phyloP scores from a whole-genome alignment of 2,888 invertebrate genomes.

The Ormia ochracea region DNA sequence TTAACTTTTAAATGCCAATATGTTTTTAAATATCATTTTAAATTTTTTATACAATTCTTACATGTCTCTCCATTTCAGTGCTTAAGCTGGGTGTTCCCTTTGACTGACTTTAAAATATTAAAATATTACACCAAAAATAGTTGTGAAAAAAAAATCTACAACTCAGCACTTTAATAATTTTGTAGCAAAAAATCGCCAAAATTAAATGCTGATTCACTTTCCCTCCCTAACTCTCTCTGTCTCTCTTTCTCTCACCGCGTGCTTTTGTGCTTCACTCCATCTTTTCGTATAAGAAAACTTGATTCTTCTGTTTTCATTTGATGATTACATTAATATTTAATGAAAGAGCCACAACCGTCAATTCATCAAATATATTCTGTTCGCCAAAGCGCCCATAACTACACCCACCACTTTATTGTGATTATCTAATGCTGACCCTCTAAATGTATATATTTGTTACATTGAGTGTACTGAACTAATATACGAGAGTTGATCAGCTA shows the following conservation, averaged over 20 bases:
- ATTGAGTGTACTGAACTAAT: conserved; percentile 31
- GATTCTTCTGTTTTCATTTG: conserved; percentile 69
- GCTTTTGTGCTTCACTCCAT: background rate
- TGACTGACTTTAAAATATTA: no score
- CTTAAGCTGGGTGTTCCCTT: no score
- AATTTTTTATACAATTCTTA: no score
- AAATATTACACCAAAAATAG: no score
- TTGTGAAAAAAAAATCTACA: no score
- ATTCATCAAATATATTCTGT: conserved; percentile 35
- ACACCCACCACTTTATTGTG: conserved; percentile 49
- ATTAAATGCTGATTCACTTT: background rate
- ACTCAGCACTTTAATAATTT: no score
- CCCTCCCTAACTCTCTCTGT: background rate
- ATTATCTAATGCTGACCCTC: conserved; percentile 47
- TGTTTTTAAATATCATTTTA: no score
- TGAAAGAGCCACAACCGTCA: conserved; percentile 57
- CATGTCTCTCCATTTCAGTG: no score
- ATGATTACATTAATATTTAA: conserved; percentile 76
- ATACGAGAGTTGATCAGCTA: background rate
- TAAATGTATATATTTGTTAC: conserved; percentile 29
- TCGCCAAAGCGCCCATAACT: background rate
- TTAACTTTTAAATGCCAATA: no score
- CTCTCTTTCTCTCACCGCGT: background rate
- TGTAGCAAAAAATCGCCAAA: no score
- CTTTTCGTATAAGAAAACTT: background rate